Evolutionary conservation across 2,113 vertebrate genomes (phyloP), one percentile per base, ranked within the genome.

Genomic region (Myiozetetes cayanensis): DNA sequence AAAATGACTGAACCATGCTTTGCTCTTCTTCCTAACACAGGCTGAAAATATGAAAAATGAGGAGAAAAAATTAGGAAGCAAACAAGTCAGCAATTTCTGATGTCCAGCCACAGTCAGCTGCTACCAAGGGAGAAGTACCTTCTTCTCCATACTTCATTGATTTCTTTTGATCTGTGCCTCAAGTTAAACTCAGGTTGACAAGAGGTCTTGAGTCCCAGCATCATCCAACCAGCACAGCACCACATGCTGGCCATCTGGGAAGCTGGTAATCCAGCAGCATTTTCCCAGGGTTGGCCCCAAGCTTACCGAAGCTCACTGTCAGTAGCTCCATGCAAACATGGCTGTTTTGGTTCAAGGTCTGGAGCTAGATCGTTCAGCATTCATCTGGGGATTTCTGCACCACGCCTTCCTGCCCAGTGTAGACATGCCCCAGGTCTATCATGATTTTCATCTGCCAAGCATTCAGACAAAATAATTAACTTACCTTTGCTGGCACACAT

Each of bases 381-480:
- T 87, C 1, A 0, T 73, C 59, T 93, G 86, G 39, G 70, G 94
- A 95, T 94, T 97, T 94, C 94, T 97, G 95, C 70, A 93, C 95
- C 96, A 97, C 96, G 56, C 96, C 95, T 96, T 94, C 76, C 84
- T 87, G 86, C 89, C 91, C 93, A 55, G 96, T 95, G 89, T 89
- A 92, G 88, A 95, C 87, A 95, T 67, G 91, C 94, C 96, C 94
- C 93, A 94, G 93, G 92, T 97, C 93, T 96, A 94, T 98, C 93
- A 88, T 86, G 85, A 79, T 97, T 96, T 93, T 83, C 85, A 97
- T 95, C 96, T 97, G 86, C 96, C 94, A 97, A 43, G 83, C 90
- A 62, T 78, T 97, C 93, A 97, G 92, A 97, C 92, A 95, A 97
- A 97, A 96, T 96, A 98, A 98, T 97, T 98, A 97, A 97, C 85